Conservation (phyloP, 2,113 vertebrate species). For the Trogon melanurus region DNA sequence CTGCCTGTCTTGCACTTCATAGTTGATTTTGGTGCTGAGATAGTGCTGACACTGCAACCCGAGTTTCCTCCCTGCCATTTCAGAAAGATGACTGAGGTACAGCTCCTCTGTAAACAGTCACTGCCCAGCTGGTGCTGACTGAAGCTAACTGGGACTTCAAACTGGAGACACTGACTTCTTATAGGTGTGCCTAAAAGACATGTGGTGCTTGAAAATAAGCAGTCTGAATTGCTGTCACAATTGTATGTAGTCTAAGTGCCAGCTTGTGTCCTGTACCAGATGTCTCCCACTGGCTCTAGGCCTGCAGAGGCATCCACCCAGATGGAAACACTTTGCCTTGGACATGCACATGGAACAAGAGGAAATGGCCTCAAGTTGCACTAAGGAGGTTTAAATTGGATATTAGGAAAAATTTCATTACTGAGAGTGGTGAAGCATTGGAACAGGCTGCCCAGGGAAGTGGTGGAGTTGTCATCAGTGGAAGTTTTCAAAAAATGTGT, state of each 20-base stretch:
- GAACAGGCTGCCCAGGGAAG: too few relatives aligned
- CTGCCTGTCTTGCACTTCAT: not conserved
- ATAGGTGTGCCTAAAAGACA: not conserved
- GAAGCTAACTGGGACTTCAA: not conserved
- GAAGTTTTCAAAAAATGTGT: too few relatives aligned
- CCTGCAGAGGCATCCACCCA: not conserved
- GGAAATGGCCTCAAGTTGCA: too few relatives aligned
- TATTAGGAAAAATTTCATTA: too few relatives aligned
- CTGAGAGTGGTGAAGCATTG: too few relatives aligned
- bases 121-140: not conserved
- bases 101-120: not conserved
- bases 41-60: rapidly evolving
- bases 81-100: not conserved
- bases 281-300: not conserved
- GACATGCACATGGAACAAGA: not conserved
- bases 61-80: not conserved
- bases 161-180: not conserved
- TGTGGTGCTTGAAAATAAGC: not conserved
- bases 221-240: not conserved
- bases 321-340: not conserved
- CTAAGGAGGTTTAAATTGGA: too few relatives aligned
- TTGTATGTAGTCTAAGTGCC: not conserved
- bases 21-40: not conserved
- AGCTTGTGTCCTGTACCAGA: not conserved
- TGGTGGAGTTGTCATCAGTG: too few relatives aligned